Evolutionary conservation across 1,140 invertebrate genomes (phyloP).

Genomic region (Trinorchestia longiramus): DNA sequence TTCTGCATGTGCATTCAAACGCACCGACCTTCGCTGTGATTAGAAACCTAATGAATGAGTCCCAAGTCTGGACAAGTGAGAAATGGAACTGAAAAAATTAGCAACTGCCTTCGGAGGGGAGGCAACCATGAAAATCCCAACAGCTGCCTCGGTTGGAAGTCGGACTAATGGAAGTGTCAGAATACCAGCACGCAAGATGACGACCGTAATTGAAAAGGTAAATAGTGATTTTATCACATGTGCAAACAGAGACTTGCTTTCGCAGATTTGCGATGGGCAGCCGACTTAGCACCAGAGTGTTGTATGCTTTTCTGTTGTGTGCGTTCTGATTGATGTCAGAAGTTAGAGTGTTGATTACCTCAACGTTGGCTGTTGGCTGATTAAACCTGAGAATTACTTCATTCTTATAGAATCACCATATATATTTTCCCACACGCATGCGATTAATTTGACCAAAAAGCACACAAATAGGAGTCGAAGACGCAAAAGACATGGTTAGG

Average conservation of each 20-base stretch:
- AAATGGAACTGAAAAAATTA: not conserved
- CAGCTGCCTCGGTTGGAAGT: not conserved
- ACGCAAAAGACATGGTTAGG: no score
- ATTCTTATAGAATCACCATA: no score
- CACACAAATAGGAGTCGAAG: no score
- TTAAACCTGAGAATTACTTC: not conserved
- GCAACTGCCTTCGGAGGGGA: not conserved
- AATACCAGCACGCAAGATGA: not conserved
- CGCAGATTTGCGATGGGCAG: not conserved
- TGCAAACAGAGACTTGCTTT: not conserved
- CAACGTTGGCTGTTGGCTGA: not conserved
- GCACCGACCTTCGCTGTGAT: not conserved
- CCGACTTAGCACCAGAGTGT: not conserved
- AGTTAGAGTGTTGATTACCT: not conserved
- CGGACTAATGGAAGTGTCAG: not conserved
- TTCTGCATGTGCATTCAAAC: not conserved
- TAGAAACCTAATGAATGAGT: not conserved
- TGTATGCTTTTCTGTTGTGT: not conserved
- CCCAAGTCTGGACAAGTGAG: not conserved
- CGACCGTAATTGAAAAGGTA: conserved; percentile 7
- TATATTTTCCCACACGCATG: no score
- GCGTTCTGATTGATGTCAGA: not conserved
- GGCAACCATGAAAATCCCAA: not conserved
- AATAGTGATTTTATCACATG: not conserved
- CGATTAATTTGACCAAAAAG: no score